Conservation (phyloP, 2,888 invertebrate genomes). For the Euplexia lucipara region DNA sequence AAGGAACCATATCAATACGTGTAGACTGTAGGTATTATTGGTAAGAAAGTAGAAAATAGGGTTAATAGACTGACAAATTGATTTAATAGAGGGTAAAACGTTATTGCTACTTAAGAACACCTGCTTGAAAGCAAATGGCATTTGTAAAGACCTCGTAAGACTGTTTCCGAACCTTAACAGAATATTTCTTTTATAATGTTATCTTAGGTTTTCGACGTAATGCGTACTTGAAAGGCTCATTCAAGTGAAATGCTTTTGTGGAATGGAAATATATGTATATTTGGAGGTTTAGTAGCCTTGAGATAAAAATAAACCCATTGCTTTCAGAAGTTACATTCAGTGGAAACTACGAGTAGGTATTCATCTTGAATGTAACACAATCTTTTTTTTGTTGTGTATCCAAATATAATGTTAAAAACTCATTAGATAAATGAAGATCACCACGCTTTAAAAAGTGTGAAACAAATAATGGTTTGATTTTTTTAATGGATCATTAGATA, state of each 20-base stretch:
- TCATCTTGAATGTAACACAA: neutral
- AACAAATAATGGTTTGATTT: too few species aligned
- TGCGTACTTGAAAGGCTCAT: slow-evolving; percentile 51
- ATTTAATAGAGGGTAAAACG: slow-evolving; percentile 62
- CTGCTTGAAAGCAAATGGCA: slow-evolving; percentile 55
- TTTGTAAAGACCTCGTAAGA: slow-evolving; percentile 42
- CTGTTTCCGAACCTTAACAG: slow-evolving; percentile 49
- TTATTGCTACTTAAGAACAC: slow-evolving; percentile 65
- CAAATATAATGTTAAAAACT: neutral
- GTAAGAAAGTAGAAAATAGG: slow-evolving; percentile 39
- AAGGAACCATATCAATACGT: slow-evolving; percentile 29
- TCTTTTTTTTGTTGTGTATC: neutral
- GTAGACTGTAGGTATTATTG: too few species aligned
- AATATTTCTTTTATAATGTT: slow-evolving; percentile 58
- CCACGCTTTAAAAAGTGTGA: too few species aligned
- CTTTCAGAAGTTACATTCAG: neutral
- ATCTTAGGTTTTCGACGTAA: slow-evolving; percentile 46
- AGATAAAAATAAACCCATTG: slow-evolving; percentile 14
- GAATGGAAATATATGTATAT: slow-evolving; percentile 41
- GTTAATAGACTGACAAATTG: slow-evolving; percentile 62
- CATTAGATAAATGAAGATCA: neutral
- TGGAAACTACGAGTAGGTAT: neutral
- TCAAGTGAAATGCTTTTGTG: slow-evolving; percentile 42
- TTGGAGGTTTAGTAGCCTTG: slow-evolving; percentile 13
- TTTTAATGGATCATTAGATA: too few species aligned